A percentile compares a stretch with the other conserved stretches of the same genome.
Evolutionary conservation across 2,113 vertebrate genomes (phyloP).

Genomic region (Lipophrys pholis): DNA sequence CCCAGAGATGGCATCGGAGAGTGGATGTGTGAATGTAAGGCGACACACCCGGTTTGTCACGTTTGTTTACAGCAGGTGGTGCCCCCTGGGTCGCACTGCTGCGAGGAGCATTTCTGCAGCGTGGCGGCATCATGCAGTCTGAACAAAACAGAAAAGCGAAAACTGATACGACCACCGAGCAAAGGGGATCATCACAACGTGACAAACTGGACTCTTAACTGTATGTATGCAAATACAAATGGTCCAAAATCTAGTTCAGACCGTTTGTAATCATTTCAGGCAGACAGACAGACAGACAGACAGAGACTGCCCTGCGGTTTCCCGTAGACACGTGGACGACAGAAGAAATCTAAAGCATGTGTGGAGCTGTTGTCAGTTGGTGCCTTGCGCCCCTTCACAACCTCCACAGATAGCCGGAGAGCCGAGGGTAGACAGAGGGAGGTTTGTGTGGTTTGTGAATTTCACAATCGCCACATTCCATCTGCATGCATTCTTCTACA

Average conservation of each 20-base stretch:
- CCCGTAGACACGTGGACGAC: neutral
- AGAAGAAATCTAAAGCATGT: neutral
- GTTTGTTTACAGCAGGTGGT: no score
- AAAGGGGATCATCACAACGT: no score
- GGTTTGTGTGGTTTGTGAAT: slow-evolving; percentile 52
- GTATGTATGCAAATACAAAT: neutral
- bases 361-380: slow-evolving; percentile 20
- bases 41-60: no score
- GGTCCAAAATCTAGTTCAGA: slow-evolving; percentile 33
- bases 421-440: slow-evolving; percentile 33
- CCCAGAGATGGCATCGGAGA: no score
- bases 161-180: no score
- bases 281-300: neutral
- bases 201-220: no score
- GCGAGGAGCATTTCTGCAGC: no score
- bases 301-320: neutral
- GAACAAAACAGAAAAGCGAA: no score
- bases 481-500: slow-evolving; percentile 66
- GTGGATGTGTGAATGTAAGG: no score
- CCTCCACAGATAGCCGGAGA: slow-evolving; percentile 10
- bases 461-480: slow-evolving; percentile 81
- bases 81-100: no score
- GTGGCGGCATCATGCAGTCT: no score
- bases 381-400: slow-evolving; percentile 37
- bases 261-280: slow-evolving; percentile 17